phyloP scores from a whole-genome alignment of 2,797 vertebrate species.

The Poecilia velifera region DNA sequence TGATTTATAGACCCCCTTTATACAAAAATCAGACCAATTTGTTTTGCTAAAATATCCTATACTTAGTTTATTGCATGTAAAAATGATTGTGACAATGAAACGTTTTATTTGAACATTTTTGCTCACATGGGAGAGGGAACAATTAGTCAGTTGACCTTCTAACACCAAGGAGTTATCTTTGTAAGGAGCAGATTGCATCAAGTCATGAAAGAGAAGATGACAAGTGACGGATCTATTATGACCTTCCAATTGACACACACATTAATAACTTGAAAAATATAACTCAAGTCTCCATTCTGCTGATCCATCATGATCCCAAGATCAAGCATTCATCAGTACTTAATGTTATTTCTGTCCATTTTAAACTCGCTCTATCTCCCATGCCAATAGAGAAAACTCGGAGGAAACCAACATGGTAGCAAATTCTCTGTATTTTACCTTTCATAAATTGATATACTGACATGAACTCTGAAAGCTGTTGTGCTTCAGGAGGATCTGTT shows the following conservation, averaged over 20 bases:
- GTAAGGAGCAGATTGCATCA: not conserved
- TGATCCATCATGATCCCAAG: not conserved
- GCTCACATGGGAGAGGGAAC: not conserved
- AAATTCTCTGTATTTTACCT: not conserved
- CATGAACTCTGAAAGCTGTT: not conserved
- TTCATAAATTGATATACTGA: not conserved
- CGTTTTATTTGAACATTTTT: not conserved
- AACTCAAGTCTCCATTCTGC: not conserved
- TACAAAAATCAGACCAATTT: not conserved
- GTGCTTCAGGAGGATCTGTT: slow-evolving; percentile 23
- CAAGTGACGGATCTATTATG: not conserved
- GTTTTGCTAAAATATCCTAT: not conserved
- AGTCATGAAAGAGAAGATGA: not conserved
- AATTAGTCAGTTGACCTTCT: not conserved
- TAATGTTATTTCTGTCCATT: not conserved
- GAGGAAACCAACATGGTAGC: not conserved
- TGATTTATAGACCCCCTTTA: not conserved
- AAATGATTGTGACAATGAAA: not conserved
- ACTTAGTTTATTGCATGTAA: not conserved
- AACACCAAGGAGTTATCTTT: not conserved
- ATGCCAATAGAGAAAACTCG: not conserved
- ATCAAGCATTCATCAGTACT: not conserved
- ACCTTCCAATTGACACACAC: not conserved
- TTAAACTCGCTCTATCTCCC: not conserved
- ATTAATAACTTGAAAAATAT: not conserved